These are phyloP conservation scores for Globodera rostochiensis DNA, from an alignment of 1,140 invertebrate species.

Conservation along the genomic window DNA sequence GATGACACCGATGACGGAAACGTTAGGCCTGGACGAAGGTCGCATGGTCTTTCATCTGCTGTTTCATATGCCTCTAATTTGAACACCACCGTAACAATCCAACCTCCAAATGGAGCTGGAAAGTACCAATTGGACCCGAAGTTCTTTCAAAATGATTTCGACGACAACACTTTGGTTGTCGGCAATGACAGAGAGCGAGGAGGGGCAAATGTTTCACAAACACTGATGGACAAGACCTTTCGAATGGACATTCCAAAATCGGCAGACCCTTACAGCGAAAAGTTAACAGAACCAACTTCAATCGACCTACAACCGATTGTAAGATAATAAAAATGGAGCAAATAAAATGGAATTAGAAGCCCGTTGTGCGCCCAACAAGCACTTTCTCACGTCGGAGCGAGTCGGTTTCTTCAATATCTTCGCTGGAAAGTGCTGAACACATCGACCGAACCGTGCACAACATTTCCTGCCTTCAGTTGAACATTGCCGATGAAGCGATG, in stretches of 20 bases:
- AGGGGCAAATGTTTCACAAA: not conserved
- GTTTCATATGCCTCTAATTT: constrained; percentile 17
- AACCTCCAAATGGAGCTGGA: not conserved
- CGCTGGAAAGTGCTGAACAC: constrained; percentile 39
- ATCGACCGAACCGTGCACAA: constrained; percentile 42
- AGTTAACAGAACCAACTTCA: not conserved
- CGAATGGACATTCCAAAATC: not conserved
- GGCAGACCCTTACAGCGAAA: constrained; percentile 20
- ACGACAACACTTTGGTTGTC: constrained; percentile 2
- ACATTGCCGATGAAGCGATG: constrained; percentile 39
- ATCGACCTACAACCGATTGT: constrained; percentile 39
- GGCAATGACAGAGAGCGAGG: not conserved
- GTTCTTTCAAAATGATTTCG: constrained; percentile 37
- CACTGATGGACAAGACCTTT: constrained; percentile 6
- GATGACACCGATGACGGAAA: constrained; percentile 4
- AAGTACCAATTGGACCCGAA: constrained; percentile 39
- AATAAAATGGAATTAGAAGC: constrained; percentile 12
- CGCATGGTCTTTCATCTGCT: constrained; percentile 25
- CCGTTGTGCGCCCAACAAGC: constrained; percentile 33
- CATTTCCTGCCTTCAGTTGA: constrained; percentile 40
- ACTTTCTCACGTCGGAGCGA: constrained; percentile 40
- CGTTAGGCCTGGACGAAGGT: not conserved
- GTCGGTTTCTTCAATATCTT: constrained; percentile 41
- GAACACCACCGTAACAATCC: constrained; percentile 15
- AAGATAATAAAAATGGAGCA: not conserved